Percentiles rank a stretch among this genome's conserved stretches.
phyloP scores from a whole-genome alignment of 2,888 invertebrate species.

The Calephelis perditalis region DNA sequence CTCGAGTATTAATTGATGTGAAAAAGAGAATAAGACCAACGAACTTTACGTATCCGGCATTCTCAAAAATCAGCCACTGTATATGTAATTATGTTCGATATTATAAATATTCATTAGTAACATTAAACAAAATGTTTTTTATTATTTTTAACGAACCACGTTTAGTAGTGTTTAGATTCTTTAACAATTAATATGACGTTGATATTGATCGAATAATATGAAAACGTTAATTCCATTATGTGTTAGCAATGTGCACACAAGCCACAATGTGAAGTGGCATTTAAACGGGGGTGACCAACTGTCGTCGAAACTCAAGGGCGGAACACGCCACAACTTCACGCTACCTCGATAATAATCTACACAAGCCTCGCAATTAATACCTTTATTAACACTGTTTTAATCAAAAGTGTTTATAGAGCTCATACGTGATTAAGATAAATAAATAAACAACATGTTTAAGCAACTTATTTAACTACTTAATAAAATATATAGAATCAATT shows the following conservation, averaged over 20 bases:
- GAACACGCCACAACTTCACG: conserved; percentile 66
- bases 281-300: conserved; percentile 77
- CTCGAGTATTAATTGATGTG: conserved; percentile 58
- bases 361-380: conserved; percentile 65
- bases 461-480: not conserved
- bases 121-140: not conserved
- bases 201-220: conserved; percentile 48
- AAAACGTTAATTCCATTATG: conserved; percentile 57
- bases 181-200: conserved; percentile 17
- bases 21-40: conserved; percentile 49
- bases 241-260: conserved; percentile 63
- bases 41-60: conserved; percentile 3
- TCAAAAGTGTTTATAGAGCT: conserved; percentile 24
- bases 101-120: conserved; percentile 8
- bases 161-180: conserved; percentile 9
- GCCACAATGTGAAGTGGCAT: conserved; percentile 75
- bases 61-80: conserved; percentile 4
- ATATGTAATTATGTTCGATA: not conserved
- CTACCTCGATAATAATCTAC: conserved; percentile 71
- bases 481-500: too few relatives aligned
- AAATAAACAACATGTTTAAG: conserved; percentile 6
- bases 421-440: conserved; percentile 2
- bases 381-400: conserved; percentile 60
- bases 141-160: conserved; percentile 11
- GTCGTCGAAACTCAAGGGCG: conserved; percentile 68